These are phyloP conservation scores for Eremobia ochroleuca DNA, from an alignment of 2,888 invertebrate species.

Conservation along the genomic window DNA sequence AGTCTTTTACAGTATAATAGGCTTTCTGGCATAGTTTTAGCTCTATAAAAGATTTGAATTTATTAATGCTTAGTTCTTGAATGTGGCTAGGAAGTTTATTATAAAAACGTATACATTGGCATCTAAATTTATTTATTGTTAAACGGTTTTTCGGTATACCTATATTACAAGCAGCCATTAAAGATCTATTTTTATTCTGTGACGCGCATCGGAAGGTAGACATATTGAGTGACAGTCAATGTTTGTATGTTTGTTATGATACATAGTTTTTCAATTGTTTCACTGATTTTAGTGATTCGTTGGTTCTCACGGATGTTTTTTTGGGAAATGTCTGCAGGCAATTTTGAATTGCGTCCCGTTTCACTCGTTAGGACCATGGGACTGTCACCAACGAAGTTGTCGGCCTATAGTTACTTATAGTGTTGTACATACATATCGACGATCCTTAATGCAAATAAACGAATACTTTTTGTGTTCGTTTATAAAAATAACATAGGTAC, in stretches of 20 bases:
- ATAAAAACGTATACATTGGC: too few relatives aligned
- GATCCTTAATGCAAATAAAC: neutral
- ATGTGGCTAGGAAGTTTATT: too few relatives aligned
- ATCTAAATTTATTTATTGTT: neutral
- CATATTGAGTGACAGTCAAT: neutral
- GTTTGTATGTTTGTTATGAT: neutral
- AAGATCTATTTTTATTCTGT: neutral
- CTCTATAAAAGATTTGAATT: too few relatives aligned
- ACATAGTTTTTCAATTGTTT: neutral
- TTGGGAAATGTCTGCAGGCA: neutral
- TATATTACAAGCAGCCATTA: constrained; percentile 10
- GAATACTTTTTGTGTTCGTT: neutral
- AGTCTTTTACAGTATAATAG: too few relatives aligned
- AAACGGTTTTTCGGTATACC: constrained; percentile 2
- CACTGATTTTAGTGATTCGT: neutral
- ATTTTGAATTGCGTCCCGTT: neutral
- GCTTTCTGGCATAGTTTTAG: too few relatives aligned
- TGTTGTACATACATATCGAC: neutral
- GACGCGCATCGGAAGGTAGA: neutral
- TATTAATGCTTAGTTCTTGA: too few relatives aligned
- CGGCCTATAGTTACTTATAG: neutral
- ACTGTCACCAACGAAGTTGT: neutral
- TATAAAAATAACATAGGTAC: neutral
- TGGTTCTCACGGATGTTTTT: neutral
- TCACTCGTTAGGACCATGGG: neutral